phyloP scores from a whole-genome alignment of 1,140 invertebrate genomes.

The Aphidius ervi region DNA sequence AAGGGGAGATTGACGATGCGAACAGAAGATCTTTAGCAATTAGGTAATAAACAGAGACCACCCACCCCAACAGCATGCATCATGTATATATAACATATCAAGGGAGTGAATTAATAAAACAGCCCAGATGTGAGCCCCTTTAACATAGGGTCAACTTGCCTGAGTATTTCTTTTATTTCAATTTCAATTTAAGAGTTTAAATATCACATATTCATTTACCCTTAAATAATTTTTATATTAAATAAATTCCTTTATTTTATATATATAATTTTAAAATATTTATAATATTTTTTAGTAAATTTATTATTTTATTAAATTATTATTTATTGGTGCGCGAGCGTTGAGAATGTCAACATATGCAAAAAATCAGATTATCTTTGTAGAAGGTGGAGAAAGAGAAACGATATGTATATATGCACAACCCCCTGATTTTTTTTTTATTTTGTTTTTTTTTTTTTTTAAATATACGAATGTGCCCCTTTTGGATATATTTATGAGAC shows the following conservation, averaged over 20 bases:
- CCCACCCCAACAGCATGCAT: slow-evolving; percentile 14
- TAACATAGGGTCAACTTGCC: background rate
- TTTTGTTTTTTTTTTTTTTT: background rate
- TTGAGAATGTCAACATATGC: slow-evolving; percentile 23
- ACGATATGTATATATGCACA: background rate
- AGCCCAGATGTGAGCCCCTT: slow-evolving; percentile 23
- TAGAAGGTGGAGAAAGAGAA: background rate
- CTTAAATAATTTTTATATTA: too few relatives aligned
- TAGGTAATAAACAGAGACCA: slow-evolving; percentile 25
- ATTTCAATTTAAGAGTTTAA: slow-evolving; percentile 10
- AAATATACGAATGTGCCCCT: background rate
- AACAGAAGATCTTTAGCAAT: slow-evolving; percentile 19
- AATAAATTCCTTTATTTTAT: background rate
- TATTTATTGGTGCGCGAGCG: background rate
- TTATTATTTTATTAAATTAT: too few relatives aligned
- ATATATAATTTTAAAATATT: too few relatives aligned
- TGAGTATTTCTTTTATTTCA: slow-evolving; percentile 23
- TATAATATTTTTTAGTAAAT: too few relatives aligned
- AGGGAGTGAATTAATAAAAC: slow-evolving; percentile 28
- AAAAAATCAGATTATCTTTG: slow-evolving; percentile 19
- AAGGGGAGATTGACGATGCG: slow-evolving; percentile 14
- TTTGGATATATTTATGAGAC: slow-evolving; percentile 15
- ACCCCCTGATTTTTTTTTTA: background rate
- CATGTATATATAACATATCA: background rate
- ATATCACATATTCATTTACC: too few relatives aligned